Conservation (phyloP, 2,113 vertebrate genomes). For the Rhinoderma darwinii region DNA sequence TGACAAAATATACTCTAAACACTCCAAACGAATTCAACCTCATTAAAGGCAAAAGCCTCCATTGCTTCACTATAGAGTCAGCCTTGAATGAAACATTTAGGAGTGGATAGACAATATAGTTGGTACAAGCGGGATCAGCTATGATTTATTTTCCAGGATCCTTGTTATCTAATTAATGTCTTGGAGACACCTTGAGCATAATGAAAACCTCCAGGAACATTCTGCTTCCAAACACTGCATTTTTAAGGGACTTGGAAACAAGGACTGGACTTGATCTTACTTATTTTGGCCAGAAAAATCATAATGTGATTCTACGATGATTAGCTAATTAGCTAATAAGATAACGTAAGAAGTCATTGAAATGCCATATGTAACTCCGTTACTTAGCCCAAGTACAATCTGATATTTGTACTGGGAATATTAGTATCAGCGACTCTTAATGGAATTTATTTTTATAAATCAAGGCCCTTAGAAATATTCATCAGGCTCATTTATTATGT, state of each 20-base stretch:
- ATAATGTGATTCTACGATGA: not conserved
- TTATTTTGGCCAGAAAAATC: conserved; percentile 22
- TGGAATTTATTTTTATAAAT: no score
- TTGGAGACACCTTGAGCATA: conserved; percentile 18
- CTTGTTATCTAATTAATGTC: conserved; percentile 43
- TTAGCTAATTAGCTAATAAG: conserved; percentile 18
- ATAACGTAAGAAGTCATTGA: not conserved
- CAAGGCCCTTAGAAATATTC: no score
- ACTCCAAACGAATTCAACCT: no score
- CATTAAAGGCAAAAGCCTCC: no score
- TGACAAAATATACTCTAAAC: no score
- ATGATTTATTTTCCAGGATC: not conserved
- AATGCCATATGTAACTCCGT: not conserved
- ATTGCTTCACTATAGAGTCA: not conserved
- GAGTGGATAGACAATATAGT: not conserved
- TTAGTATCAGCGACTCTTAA: no score
- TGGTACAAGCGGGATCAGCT: not conserved
- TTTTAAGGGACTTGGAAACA: not conserved
- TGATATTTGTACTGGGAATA: not conserved
- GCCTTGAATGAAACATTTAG: not conserved
- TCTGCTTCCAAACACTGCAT: conserved; percentile 1
- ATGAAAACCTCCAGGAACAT: not conserved
- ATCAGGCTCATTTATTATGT: no score
- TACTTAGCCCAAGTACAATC: not conserved
- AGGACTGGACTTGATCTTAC: not conserved